phyloP scores from a whole-genome alignment of 2,888 invertebrate species.

The Psococerastis gibbosa region DNA sequence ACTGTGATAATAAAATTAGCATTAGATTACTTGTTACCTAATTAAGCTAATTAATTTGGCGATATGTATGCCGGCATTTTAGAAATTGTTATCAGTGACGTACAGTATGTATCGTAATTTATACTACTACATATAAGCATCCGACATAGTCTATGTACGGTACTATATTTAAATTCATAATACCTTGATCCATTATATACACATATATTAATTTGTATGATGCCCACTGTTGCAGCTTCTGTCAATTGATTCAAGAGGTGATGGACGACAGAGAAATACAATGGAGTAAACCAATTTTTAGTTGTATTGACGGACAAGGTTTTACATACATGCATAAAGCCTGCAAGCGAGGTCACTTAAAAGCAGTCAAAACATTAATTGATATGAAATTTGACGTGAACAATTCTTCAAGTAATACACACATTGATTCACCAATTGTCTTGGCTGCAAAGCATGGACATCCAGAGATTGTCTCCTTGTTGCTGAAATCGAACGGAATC shows the following conservation, averaged over 20 bases:
- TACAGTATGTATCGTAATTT: too few relatives aligned
- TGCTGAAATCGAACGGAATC: conserved; percentile 27
- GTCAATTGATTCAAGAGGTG: background rate
- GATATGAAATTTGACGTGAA: background rate
- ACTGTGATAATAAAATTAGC: too few relatives aligned
- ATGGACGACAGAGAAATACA: conserved; percentile 14
- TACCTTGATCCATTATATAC: too few relatives aligned
- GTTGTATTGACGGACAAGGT: conserved; percentile 29
- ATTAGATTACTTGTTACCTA: too few relatives aligned
- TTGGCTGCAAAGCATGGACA: conserved; percentile 19
- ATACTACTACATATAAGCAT: too few relatives aligned
- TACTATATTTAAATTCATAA: too few relatives aligned
- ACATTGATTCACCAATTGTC: conserved; percentile 17
- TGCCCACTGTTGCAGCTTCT: conserved; percentile 9
- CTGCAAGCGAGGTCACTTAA: conserved; percentile 36
- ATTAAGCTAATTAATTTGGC: too few relatives aligned
- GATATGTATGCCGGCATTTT: too few relatives aligned
- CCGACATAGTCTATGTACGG: too few relatives aligned
- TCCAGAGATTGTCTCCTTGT: conserved; percentile 18
- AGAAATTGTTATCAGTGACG: too few relatives aligned
- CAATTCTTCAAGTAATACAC: conserved; percentile 8
- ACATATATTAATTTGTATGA: too few relatives aligned
- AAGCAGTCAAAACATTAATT: conserved; percentile 27
- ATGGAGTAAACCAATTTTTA: conserved; percentile 19
- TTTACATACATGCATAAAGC: conserved; percentile 38